Percentiles rank a stretch among this genome's conserved stretches.
These are phyloP conservation scores for Sander lucioperca DNA, from an alignment of 2,113 vertebrate genomes.

Conservation along the genomic window DNA sequence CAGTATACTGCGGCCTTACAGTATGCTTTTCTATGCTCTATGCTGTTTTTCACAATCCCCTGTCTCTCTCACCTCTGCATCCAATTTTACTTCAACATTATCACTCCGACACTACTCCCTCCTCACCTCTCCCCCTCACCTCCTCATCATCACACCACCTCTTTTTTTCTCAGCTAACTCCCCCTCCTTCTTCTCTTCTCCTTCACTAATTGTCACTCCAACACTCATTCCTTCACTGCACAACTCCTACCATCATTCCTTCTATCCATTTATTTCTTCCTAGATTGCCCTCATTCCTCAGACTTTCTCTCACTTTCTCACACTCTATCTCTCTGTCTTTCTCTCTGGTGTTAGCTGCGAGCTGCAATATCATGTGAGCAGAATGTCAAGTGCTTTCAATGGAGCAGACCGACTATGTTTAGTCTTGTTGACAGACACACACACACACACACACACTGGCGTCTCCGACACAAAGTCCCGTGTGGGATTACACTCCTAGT, in stretches of 20 bases:
- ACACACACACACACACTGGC: not conserved
- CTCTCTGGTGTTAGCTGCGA: slow-evolving; percentile 47
- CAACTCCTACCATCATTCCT: slow-evolving; percentile 28
- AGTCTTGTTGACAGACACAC: slow-evolving; percentile 40
- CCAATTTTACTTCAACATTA: slow-evolving; percentile 58
- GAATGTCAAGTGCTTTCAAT: slow-evolving; percentile 72
- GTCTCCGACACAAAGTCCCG: not conserved
- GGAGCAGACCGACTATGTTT: slow-evolving; percentile 48
- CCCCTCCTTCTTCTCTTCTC: slow-evolving; percentile 16
- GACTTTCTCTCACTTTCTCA: slow-evolving; percentile 40
- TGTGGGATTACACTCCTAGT: slow-evolving; percentile 9
- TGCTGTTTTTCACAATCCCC: slow-evolving; percentile 9
- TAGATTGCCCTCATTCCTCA: slow-evolving; percentile 8
- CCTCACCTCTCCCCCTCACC: slow-evolving; percentile 20
- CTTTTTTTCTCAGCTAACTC: slow-evolving; percentile 12
- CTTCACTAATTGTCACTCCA: slow-evolving; percentile 24
- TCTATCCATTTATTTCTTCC: slow-evolving; percentile 33
- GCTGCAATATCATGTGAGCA: slow-evolving; percentile 75
- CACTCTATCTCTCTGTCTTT: slow-evolving; percentile 9
- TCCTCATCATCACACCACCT: slow-evolving; percentile 39
- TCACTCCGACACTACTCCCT: slow-evolving; percentile 19
- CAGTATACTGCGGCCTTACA: not conserved
- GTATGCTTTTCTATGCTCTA: not conserved
- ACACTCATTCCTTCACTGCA: slow-evolving; percentile 20
- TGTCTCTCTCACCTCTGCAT: slow-evolving; percentile 54